These are phyloP conservation scores for Zoanthus sansibaricus DNA, from an alignment of 92 coral and sea anemone species.

Conservation along the genomic window DNA sequence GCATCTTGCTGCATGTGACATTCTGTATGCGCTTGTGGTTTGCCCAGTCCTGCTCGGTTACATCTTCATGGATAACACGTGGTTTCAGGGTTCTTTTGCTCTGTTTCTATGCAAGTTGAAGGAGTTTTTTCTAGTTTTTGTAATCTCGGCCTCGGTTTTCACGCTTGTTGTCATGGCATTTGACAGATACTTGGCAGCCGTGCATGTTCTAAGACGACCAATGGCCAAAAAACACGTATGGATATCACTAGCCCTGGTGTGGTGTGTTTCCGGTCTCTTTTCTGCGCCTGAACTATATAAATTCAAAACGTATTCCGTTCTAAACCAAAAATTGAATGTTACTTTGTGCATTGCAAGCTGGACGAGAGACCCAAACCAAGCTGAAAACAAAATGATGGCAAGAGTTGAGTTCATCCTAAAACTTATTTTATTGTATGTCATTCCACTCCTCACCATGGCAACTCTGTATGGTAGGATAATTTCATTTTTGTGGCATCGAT, in stretches of 20 bases:
- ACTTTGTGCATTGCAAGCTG: constrained; percentile 14
- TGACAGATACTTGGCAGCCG: constrained; percentile 23
- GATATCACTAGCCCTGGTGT: not conserved
- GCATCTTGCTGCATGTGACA: constrained; percentile 29
- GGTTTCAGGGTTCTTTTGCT: constrained; percentile 18
- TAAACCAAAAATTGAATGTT: not conserved
- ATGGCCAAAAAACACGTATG: constrained; percentile 7
- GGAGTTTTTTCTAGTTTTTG: constrained; percentile 12
- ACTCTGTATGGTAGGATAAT: constrained; percentile 15
- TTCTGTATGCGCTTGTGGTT: not conserved
- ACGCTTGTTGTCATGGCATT: constrained; percentile 27
- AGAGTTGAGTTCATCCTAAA: constrained; percentile 17
- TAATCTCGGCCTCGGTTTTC: constrained; percentile 17
- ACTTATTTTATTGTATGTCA: constrained; percentile 11
- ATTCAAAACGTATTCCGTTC: constrained; percentile 2
- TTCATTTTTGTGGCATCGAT: not conserved
- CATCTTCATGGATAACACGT: constrained; percentile 15
- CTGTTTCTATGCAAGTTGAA: constrained; percentile 26
- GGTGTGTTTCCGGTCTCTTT: constrained; percentile 17
- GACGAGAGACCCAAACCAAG: not conserved
- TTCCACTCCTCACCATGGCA: constrained; percentile 22
- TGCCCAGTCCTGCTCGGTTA: not conserved
- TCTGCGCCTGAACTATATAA: constrained; percentile 33
- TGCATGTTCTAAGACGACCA: constrained; percentile 15
- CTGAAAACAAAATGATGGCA: not conserved